phyloP scores from a whole-genome alignment of 2,113 vertebrate species.

The Colossoma macropomum region DNA sequence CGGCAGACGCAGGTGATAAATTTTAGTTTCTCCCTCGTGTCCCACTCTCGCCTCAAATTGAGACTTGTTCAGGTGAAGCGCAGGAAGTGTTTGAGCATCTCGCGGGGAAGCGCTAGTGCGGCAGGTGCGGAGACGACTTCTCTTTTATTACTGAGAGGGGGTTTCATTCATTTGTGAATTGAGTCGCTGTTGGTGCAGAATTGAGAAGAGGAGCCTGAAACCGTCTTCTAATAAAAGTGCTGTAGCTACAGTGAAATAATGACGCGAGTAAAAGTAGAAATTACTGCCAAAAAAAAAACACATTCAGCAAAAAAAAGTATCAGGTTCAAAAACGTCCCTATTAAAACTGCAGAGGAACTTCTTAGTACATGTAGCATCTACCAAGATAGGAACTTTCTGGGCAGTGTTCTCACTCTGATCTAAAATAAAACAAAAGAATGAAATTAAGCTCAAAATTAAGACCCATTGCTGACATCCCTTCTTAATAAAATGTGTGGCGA shows the following conservation, averaged over 20 bases:
- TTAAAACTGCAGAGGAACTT: too few relatives aligned
- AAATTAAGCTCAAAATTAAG: too few relatives aligned
- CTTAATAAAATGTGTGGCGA: too few relatives aligned
- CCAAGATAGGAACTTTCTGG: too few relatives aligned
- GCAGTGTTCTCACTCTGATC: too few relatives aligned
- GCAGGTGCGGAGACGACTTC: constrained; percentile 16
- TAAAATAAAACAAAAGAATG: too few relatives aligned
- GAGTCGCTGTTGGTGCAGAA: background rate
- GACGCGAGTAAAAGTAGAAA: background rate
- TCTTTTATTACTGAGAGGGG: background rate
- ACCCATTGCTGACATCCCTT: too few relatives aligned
- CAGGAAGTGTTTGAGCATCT: background rate
- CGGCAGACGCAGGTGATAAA: constrained; percentile 51
- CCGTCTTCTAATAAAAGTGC: background rate
- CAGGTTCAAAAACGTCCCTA: too few relatives aligned
- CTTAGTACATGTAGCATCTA: too few relatives aligned
- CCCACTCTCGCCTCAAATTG: constrained; percentile 16
- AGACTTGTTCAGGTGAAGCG: constrained; percentile 23
- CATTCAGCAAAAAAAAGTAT: too few relatives aligned
- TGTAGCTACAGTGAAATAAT: background rate
- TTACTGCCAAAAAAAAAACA: background rate
- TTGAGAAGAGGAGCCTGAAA: background rate
- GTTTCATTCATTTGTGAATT: background rate
- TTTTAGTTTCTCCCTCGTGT: constrained; percentile 43
- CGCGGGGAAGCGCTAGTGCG: background rate